phyloP scores from a whole-genome alignment of 2,888 invertebrate species.

The Drosophila birchii region DNA sequence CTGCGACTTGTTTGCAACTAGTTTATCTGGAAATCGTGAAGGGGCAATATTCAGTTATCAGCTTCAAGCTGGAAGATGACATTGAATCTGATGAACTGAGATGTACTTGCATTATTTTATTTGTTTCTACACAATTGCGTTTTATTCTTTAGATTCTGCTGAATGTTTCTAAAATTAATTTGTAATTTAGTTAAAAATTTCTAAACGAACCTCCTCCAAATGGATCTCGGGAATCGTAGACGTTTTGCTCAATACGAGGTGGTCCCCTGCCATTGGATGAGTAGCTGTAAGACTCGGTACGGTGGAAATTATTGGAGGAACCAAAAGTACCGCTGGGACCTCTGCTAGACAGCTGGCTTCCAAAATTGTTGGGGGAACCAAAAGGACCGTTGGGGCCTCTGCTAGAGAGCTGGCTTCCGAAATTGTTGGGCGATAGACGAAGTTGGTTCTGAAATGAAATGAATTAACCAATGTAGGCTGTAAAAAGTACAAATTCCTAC shows the following conservation, averaged over 20 bases:
- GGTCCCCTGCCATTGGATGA: conserved; percentile 58
- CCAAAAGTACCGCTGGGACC: not conserved
- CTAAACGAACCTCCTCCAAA: conserved; percentile 21
- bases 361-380: conserved; percentile 1
- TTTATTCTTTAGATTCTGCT: not conserved
- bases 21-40: conserved; percentile 12
- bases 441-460: not conserved
- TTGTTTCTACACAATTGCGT: not conserved
- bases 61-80: not conserved
- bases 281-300: conserved; percentile 61
- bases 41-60: not conserved
- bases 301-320: conserved; percentile 49
- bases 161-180: not conserved
- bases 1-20: conserved; percentile 3
- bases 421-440: not conserved
- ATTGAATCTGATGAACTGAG: not conserved
- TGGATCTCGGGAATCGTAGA: conserved; percentile 57
- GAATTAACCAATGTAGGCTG: not conserved
- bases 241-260: conserved; percentile 48
- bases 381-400: not conserved
- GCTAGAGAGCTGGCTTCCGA: not conserved
- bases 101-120: not conserved
- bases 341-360: not conserved
- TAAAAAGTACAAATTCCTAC: not conserved
- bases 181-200: conserved; percentile 33